Percentiles rank a stretch among this genome's conserved stretches.
These are phyloP conservation scores for Cantharis rustica DNA, from an alignment of 2,888 invertebrate genomes.

Conservation along the genomic window DNA sequence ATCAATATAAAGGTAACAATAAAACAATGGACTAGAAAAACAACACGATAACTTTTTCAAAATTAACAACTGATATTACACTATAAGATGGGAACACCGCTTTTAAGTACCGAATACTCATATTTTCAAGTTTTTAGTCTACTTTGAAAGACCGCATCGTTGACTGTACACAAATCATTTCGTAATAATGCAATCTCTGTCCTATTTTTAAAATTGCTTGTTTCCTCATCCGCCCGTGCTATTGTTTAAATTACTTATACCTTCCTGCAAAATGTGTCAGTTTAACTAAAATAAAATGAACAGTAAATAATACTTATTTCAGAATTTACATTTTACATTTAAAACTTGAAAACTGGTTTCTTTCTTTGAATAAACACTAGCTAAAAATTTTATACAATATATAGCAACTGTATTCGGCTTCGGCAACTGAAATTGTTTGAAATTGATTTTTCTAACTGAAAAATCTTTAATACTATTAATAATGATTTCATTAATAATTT, in stretches of 20 bases:
- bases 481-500: too few relatives aligned
- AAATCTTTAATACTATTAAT: neutral
- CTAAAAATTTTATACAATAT: neutral
- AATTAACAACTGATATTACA: neutral
- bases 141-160: conserved; percentile 2
- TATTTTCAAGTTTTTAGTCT: neutral
- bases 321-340: neutral
- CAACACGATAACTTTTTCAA: neutral
- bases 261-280: conserved; percentile 13
- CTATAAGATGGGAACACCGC: neutral
- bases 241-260: conserved; percentile 16
- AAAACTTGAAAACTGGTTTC: neutral
- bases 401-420: neutral
- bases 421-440: neutral
- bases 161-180: conserved; percentile 11
- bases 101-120: neutral
- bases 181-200: conserved; percentile 13
- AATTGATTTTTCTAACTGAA: too few relatives aligned
- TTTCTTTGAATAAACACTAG: neutral
- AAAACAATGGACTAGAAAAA: neutral
- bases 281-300: conserved; percentile 1
- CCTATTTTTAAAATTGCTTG: conserved; percentile 20
- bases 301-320: neutral
- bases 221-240: conserved; percentile 14
- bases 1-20: neutral